Evolutionary conservation across 2,888 invertebrate species (phyloP), one percentile per base, ranked within the genome.

Genomic region (Automeris io): DNA sequence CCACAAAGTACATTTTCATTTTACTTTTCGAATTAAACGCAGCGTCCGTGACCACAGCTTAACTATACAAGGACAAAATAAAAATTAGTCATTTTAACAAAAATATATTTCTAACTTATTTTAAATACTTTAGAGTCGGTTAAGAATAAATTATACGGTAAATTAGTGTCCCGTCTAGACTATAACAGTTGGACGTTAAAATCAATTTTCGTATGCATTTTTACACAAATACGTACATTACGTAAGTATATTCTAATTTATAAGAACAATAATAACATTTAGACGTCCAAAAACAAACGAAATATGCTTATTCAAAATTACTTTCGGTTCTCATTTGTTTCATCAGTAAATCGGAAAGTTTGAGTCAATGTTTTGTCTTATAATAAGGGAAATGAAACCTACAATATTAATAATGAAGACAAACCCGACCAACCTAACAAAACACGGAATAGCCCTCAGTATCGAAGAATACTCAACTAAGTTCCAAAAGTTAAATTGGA

Each of bases 401-500:
- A 11, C 8, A 37, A 37, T 37, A 23, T 23, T 23, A 5, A 32
- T 12, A 37, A 37, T 23, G 18, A 16, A 16, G 11, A 32, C 32
- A 24, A 16, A 37, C 32, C 11, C 12, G 18, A 22, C 8, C 21
- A 9, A 32, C 18, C 21, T 16, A 31, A 37, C 32, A 23, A 16
- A 21, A 31, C 23, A 3, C 18, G 22, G 18, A 29, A n/a, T 18
- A 37, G 32, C 32, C 31, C n/a, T 29, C 18, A 11, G 22, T 7
- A 31, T 31, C 32, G n/a, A 31, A n/a, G 23, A 23, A 32, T 37
- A 32, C n/a, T 37, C 32, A 37, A 37, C 23, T 23, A 37, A 32
- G 37, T 32, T 37, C 11, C 32, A 18, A 23, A 37, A 37, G 37
- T 37, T 37, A 32, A 37, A 32, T 37, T 37, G 29, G 37, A 11